Percentiles rank a stretch among this genome's conserved stretches.
These are phyloP conservation scores for Zaprionus kolodkinae DNA, from an alignment of 1,140 invertebrate species.

Conservation along the genomic window DNA sequence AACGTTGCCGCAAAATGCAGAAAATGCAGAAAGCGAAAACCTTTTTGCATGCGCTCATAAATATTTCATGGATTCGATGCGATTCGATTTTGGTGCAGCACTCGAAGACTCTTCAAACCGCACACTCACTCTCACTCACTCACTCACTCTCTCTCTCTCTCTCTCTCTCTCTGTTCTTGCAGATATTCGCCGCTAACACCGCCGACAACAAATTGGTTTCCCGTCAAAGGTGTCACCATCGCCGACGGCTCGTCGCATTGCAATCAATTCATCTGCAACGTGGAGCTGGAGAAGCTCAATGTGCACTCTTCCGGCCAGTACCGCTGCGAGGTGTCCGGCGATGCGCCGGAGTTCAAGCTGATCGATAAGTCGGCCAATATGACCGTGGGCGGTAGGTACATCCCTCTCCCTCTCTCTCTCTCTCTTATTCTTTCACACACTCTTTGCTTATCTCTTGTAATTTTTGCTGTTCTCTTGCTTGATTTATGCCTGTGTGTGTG, in stretches of 20 bases:
- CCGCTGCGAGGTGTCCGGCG: slow-evolving; percentile 88
- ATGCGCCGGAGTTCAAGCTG: slow-evolving; percentile 88
- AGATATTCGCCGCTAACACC: slow-evolving; percentile 84
- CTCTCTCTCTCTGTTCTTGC: slow-evolving; percentile 49
- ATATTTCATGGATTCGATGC: slow-evolving; percentile 76
- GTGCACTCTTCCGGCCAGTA: slow-evolving; percentile 86
- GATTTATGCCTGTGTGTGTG: slow-evolving; percentile 57
- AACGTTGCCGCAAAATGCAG: slow-evolving; percentile 56
- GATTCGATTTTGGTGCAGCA: slow-evolving; percentile 73
- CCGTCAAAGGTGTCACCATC: slow-evolving; percentile 88
- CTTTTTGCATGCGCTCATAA: slow-evolving; percentile 76
- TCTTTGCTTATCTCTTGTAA: slow-evolving; percentile 30
- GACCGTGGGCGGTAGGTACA: slow-evolving; percentile 86
- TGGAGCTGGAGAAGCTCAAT: slow-evolving; percentile 86
- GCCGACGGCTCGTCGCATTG: slow-evolving; percentile 90
- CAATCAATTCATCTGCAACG: slow-evolving; percentile 85
- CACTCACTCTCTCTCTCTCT: slow-evolving; percentile 19
- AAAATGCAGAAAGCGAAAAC: slow-evolving; percentile 40
- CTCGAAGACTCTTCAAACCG: slow-evolving; percentile 44
- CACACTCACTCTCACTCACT: slow-evolving; percentile 5
- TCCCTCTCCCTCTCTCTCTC: too few species aligned
- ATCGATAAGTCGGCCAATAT: slow-evolving; percentile 87
- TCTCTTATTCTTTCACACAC: not conserved
- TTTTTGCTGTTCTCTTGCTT: slow-evolving; percentile 51
- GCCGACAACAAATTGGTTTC: slow-evolving; percentile 84